phyloP scores from a whole-genome alignment of 2,113 vertebrate species.

The Daboia siamensis region DNA sequence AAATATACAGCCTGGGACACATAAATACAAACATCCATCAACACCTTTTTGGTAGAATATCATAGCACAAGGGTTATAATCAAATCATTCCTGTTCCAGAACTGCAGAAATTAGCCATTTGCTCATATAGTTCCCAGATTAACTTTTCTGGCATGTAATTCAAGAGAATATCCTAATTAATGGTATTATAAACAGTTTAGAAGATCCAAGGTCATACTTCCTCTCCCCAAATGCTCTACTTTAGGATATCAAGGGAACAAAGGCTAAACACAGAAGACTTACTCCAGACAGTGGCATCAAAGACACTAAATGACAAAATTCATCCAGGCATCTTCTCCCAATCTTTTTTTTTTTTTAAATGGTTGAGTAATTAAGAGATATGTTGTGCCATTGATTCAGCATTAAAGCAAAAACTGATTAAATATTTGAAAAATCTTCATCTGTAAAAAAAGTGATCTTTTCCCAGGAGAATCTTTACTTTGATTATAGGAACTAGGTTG shows the following conservation, averaged over 20 bases:
- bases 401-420: background rate
- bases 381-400: background rate
- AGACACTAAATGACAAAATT: background rate
- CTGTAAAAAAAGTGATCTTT: slow-evolving; percentile 1
- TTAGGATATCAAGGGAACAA: background rate
- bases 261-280: no score
- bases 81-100: background rate
- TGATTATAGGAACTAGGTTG: background rate
- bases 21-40: background rate
- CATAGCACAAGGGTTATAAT: background rate
- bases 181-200: background rate
- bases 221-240: no score
- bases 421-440: background rate
- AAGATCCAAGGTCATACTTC: background rate
- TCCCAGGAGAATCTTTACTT: background rate
- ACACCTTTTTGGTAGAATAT: background rate
- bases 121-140: background rate
- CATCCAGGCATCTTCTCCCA: background rate
- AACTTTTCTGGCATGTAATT: background rate
- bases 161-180: no score
- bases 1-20: background rate
- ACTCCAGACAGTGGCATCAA: background rate
- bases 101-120: background rate
- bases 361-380: background rate
- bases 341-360: background rate